Evolutionary conservation across 1,140 invertebrate species (phyloP).

Genomic region (Thaumetopoea pityocampa): DNA sequence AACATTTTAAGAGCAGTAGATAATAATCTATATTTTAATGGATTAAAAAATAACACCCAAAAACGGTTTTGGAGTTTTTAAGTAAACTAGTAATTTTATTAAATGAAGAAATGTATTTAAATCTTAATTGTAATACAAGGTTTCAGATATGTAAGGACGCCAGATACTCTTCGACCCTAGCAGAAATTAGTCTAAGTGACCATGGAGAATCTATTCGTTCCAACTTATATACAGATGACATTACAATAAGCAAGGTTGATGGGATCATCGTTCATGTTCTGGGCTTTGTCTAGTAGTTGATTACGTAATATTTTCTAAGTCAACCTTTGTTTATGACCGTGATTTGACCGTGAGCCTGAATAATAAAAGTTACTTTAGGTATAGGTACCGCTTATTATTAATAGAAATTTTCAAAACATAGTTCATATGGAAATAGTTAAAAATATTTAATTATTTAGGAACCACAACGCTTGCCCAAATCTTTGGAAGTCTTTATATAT

Average conservation of each 20-base stretch:
- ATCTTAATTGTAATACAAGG: constrained; percentile 19
- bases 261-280: constrained; percentile 11
- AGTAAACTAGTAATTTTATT: constrained; percentile 12
- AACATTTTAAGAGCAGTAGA: too few relatives aligned
- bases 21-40: too few relatives aligned
- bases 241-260: constrained; percentile 4
- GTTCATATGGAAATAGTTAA: too few relatives aligned
- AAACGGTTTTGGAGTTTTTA: too few relatives aligned
- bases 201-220: constrained; percentile 16
- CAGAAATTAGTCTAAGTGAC: constrained; percentile 19
- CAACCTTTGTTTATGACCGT: neutral
- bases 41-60: too few relatives aligned
- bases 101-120: constrained; percentile 15
- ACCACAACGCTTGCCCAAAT: too few relatives aligned
- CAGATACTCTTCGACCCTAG: constrained; percentile 25
- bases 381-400: too few relatives aligned
- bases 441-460: too few relatives aligned
- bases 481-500: too few relatives aligned
- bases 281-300: neutral
- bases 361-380: too few relatives aligned
- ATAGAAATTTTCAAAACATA: too few relatives aligned
- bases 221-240: constrained; percentile 8
- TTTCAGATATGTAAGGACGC: constrained; percentile 18
- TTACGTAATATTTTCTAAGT: constrained; percentile 9
- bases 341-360: too few relatives aligned